Evolutionary conservation across 2,113 vertebrate genomes (phyloP).

Genomic region (Nycticryphes semicollaris): DNA sequence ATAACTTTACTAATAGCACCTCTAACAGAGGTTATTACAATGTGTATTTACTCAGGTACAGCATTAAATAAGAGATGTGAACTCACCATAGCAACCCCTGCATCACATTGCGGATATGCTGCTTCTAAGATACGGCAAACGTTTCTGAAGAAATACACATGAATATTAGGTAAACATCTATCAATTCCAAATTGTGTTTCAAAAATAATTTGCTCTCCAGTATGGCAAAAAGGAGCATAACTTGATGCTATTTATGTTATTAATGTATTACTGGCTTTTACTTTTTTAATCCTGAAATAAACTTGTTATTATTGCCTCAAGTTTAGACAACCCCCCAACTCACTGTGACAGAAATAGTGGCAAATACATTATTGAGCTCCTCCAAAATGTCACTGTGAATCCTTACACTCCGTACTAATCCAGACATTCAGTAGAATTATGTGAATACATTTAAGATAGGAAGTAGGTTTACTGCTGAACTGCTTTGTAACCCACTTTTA

Average conservation of each 20-base stretch:
- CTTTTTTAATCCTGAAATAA: too few species aligned
- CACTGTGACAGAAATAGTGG: neutral
- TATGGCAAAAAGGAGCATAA: neutral
- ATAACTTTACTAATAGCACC: constrained; percentile 3
- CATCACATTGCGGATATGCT: constrained; percentile 39
- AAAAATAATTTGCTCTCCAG: neutral
- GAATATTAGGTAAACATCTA: constrained; percentile 25
- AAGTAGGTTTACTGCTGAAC: neutral
- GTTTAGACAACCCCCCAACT: neutral
- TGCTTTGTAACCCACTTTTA: neutral
- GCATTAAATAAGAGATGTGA: constrained; percentile 59
- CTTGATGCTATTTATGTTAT: neutral
- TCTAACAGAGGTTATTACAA: neutral
- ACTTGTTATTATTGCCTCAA: neutral
- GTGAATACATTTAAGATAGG: neutral
- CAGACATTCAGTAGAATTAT: neutral
- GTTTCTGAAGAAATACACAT: constrained; percentile 41
- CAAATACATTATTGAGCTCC: neutral
- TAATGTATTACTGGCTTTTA: neutral
- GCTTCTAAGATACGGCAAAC: constrained; percentile 54
- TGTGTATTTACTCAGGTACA: constrained; percentile 66
- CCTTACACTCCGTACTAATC: neutral
- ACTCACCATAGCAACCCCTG: constrained; percentile 62
- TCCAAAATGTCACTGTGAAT: neutral
- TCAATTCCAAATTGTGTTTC: neutral